Conservation (phyloP, 2,113 vertebrate species). For the Psophia crepitans region DNA sequence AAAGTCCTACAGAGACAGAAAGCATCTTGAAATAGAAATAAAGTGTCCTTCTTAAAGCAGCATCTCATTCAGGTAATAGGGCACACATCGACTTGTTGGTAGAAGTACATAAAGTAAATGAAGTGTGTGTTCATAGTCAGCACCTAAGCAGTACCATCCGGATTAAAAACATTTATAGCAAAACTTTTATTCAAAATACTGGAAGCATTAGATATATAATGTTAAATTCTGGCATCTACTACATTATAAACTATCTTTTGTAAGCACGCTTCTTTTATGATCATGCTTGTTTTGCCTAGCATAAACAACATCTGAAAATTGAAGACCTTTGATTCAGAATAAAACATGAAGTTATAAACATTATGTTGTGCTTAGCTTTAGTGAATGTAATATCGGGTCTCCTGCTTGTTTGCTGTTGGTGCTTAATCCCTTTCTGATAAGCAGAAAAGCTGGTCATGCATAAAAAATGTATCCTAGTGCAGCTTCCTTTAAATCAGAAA, state of each 20-base stretch:
- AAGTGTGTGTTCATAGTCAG: not conserved
- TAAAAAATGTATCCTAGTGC: not conserved
- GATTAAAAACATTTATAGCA: not conserved
- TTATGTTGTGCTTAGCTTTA: not conserved
- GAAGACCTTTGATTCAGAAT: not conserved
- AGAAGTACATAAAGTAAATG: not conserved
- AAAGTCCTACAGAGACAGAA: not conserved
- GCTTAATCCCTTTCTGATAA: not conserved
- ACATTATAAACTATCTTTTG: not conserved
- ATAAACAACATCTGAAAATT: not conserved
- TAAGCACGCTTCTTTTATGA: not conserved
- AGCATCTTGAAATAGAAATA: constrained; percentile 2
- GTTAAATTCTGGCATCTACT: not conserved
- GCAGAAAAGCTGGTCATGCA: not conserved
- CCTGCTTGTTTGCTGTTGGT: not conserved
- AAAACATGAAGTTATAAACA: not conserved
- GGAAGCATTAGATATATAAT: not conserved
- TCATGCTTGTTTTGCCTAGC: not conserved
- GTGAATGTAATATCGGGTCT: not conserved
- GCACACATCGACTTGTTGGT: not conserved
- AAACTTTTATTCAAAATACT: not conserved
- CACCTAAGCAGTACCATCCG: not conserved
- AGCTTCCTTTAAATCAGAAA: not conserved
- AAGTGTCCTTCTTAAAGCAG: not conserved
- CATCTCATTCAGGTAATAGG: not conserved